These are phyloP conservation scores for Heteromormyrus szaboi DNA, from an alignment of 2,797 vertebrate species.

Conservation along the genomic window DNA sequence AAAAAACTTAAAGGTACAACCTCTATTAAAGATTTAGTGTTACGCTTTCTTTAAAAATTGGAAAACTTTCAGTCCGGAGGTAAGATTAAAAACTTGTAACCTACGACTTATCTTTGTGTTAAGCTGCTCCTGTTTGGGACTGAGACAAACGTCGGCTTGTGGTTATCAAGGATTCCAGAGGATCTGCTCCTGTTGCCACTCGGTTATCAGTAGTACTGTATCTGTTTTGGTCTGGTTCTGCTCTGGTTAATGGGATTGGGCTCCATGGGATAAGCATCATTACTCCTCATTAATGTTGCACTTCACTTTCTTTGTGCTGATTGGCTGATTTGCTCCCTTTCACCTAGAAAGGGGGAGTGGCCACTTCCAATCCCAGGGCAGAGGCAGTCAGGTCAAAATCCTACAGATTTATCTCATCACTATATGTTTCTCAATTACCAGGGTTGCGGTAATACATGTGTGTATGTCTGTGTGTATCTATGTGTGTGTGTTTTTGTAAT, in stretches of 20 bases:
- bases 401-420: neutral
- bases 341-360: neutral
- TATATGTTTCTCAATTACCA: neutral
- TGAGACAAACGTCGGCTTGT: neutral
- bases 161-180: neutral
- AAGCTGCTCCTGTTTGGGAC: neutral
- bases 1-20: neutral
- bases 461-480: neutral
- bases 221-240: neutral
- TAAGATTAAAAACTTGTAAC: neutral
- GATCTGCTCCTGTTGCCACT: neutral
- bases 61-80: neutral
- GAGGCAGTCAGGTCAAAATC: neutral
- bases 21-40: neutral
- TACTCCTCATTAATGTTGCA: neutral
- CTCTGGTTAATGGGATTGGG: neutral
- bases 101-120: neutral
- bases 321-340: neutral
- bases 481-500: neutral
- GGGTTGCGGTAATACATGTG: neutral
- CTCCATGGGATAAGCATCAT: neutral
- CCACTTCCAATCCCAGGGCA: neutral
- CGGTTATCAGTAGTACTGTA: neutral
- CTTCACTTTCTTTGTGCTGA: neutral
- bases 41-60: neutral